Evolutionary conservation across 2,888 invertebrate genomes (phyloP), one percentile per base, ranked within the genome.

Genomic region (Catocala nupta): DNA sequence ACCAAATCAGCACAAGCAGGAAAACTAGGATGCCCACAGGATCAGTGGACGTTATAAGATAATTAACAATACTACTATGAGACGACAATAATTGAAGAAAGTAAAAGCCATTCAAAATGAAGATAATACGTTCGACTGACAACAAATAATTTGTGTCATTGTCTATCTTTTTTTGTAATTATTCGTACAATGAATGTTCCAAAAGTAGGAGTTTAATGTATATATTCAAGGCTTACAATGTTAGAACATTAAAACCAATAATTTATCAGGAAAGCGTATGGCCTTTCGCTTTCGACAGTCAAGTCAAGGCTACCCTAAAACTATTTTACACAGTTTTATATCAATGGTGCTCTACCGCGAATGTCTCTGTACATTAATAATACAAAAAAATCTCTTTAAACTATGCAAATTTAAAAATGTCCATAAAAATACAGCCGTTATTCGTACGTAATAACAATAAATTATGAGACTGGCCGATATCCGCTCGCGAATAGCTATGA

Each of bases 401-500:
- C 54, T 62, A 71, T 70, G 63, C 53, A 66, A 74, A 76, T 76
- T 10, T 57, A 51, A 51, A 55, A 64, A 61, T 57, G 52, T 34
- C 48, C 59, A 68, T 64, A 68, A 68, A 66, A 58, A 66, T 51
- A 44, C 4, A 49, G 49, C 75, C 78, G 77, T 78, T 78, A 73
- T 65, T 49, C 53, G 55, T 63, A 55, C 56, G 67, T 61, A 75
- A 73, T 76, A 76, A 73, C 58, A 73, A 75, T 78, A 73, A 71
- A 71, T 70, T 65, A 73, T 71, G 69, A 60, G 77, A 70, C 65
- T 56, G 54, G 44, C 42, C 78, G 70, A 78, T 78, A 78, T 77
- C 68, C 78, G 72, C 50, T 62, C 63, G 71, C 61, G 63, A 70
- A 75, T 75, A 69, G 57, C 58, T 63, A 57, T 78, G 78, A 78